phyloP scores from a whole-genome alignment of 2,888 invertebrate genomes.

The Scrobipalpa atriplicella region DNA sequence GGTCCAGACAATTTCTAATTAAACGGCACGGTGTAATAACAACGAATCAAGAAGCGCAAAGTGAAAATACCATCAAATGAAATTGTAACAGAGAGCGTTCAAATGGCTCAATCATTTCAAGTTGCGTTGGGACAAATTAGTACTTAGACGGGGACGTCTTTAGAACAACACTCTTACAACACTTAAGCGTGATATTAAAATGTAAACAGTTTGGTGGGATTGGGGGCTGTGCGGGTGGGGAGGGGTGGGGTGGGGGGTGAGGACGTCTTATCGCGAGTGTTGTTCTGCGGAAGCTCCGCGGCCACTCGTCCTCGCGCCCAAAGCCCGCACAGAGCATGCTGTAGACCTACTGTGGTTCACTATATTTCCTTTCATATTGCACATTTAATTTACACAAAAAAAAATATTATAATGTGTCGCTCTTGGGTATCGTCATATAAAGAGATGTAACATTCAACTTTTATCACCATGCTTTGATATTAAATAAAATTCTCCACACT shows the following conservation, averaged over 20 bases:
- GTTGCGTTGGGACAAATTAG: slow-evolving; percentile 67
- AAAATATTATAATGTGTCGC: too few relatives aligned
- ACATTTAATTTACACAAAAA: too few relatives aligned
- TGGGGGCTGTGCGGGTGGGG: slow-evolving; percentile 39
- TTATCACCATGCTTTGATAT: too few relatives aligned
- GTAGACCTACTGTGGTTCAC: slow-evolving; percentile 43
- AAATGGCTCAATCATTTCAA: slow-evolving; percentile 55
- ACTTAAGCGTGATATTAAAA: slow-evolving; percentile 80
- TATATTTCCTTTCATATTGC: neutral
- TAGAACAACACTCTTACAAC: slow-evolving; percentile 79
- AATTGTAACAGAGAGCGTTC: slow-evolving; percentile 8
- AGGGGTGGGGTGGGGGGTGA: slow-evolving; percentile 42
- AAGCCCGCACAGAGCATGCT: slow-evolving; percentile 34
- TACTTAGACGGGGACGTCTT: slow-evolving; percentile 72
- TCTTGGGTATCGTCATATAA: too few relatives aligned
- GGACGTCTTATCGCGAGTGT: slow-evolving; percentile 68
- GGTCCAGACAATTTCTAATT: too few relatives aligned
- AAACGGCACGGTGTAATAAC: neutral
- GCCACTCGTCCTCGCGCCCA: slow-evolving; percentile 61
- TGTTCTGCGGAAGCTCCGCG: slow-evolving; percentile 71
- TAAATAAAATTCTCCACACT: too few relatives aligned
- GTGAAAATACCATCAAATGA: neutral
- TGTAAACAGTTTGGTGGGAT: slow-evolving; percentile 67
- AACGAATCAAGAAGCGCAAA: neutral
- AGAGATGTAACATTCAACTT: too few relatives aligned